These are phyloP conservation scores for Mimumesa dahlbomi DNA, from an alignment of 2,888 invertebrate species.

Conservation along the genomic window DNA sequence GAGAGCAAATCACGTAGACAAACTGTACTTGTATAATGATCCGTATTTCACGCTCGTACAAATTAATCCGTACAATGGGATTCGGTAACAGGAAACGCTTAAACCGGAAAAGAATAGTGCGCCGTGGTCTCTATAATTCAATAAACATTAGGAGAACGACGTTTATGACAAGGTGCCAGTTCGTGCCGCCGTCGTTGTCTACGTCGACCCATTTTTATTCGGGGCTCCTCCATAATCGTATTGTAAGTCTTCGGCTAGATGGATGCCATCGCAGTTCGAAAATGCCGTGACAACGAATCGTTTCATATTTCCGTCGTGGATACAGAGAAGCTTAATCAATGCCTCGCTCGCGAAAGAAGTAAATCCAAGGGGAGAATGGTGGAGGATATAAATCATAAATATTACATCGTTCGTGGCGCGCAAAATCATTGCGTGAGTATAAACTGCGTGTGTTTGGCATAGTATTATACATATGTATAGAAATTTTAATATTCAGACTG, in stretches of 20 bases:
- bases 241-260: slow-evolving; percentile 26
- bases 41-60: background rate
- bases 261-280: slow-evolving; percentile 23
- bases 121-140: slow-evolving; percentile 38
- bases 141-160: slow-evolving; percentile 42
- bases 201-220: slow-evolving; percentile 58
- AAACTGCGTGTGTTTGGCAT: no score
- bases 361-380: slow-evolving; percentile 12
- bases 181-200: slow-evolving; percentile 46
- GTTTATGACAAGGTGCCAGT: slow-evolving; percentile 46
- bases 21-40: no score
- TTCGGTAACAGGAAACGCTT: background rate
- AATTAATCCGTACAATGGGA: background rate
- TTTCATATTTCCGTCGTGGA: slow-evolving; percentile 30
- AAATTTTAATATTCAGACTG: no score
- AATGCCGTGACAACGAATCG: slow-evolving; percentile 56
- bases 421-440: no score
- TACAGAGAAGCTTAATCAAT: background rate
- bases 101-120: background rate
- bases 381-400: slow-evolving; percentile 4
- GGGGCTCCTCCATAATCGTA: slow-evolving; percentile 7
- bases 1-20: no score
- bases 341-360: slow-evolving; percentile 14
- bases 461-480: no score
- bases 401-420: no score